phyloP scores from a whole-genome alignment of 2,888 invertebrate genomes.

The Tiphia femorata region DNA sequence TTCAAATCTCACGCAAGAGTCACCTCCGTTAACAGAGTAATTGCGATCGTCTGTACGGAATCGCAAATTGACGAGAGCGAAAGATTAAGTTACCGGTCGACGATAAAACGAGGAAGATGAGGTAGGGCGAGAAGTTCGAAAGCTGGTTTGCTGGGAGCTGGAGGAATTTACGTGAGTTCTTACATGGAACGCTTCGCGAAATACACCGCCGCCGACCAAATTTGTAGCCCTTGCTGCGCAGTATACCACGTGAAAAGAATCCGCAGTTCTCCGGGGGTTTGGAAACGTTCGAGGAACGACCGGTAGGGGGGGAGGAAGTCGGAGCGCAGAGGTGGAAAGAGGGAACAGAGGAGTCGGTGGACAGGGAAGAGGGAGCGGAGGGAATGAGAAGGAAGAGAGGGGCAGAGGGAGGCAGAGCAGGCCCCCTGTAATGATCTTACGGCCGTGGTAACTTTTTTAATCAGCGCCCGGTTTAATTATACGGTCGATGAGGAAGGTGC shows the following conservation, averaged over 20 bases:
- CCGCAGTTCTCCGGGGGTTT: constrained; percentile 43
- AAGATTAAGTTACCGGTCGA: too few species aligned
- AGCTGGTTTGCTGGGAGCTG: too few species aligned
- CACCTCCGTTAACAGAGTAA: too few species aligned
- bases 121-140: too few species aligned
- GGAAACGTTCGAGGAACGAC: constrained; percentile 37
- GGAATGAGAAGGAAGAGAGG: constrained; percentile 22
- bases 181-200: too few species aligned
- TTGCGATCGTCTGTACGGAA: too few species aligned
- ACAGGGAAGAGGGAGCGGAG: constrained; percentile 23
- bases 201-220: constrained; percentile 28
- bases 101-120: too few species aligned
- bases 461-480: constrained; percentile 68
- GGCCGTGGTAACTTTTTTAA: constrained; percentile 67
- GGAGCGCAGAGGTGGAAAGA: constrained; percentile 1
- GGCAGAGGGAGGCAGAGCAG: constrained; percentile 36
- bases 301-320: constrained; percentile 21
- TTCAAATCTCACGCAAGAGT: too few species aligned
- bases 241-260: constrained; percentile 40
- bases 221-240: constrained; percentile 22
- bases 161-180: too few species aligned
- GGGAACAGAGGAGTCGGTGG: constrained; percentile 16
- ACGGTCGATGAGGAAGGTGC: constrained; percentile 66
- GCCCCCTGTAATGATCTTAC: constrained; percentile 66
- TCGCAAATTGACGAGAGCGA: too few species aligned